phyloP scores from a whole-genome alignment of 2,113 vertebrate species.

The Cynocephalus volans region DNA sequence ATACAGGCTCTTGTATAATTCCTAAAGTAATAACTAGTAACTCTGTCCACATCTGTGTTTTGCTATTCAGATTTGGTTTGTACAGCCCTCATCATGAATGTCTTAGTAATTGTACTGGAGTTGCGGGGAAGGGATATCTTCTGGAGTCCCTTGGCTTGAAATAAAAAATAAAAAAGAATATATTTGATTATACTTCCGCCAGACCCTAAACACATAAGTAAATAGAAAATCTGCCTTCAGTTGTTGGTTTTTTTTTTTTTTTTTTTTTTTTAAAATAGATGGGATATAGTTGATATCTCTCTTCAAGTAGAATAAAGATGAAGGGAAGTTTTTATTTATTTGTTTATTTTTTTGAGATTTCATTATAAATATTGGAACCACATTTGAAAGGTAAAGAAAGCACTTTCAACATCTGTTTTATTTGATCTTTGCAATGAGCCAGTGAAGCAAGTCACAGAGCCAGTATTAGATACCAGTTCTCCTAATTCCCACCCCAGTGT shows the following conservation, averaged over 20 bases:
- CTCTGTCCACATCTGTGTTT: slow-evolving; percentile 19
- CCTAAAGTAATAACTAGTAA: slow-evolving; percentile 6
- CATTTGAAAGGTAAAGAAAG: slow-evolving; percentile 62
- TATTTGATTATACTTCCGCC: slow-evolving; percentile 34
- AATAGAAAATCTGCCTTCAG: slow-evolving; percentile 52
- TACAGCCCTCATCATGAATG: not conserved
- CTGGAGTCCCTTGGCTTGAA: not conserved
- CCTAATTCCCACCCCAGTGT: not conserved
- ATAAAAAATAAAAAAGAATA: not conserved
- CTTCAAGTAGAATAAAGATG: slow-evolving; percentile 45
- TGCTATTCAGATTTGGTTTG: slow-evolving; percentile 22
- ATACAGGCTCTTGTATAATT: slow-evolving; percentile 5
- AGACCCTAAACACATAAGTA: not conserved
- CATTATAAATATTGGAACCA: slow-evolving; percentile 44
- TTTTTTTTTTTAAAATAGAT: slow-evolving; percentile 54
- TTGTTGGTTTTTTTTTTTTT: not conserved
- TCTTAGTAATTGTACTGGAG: not conserved
- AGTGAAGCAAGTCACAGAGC: not conserved
- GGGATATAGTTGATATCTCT: slow-evolving; percentile 26
- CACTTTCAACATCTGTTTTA: slow-evolving; percentile 52
- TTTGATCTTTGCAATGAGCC: slow-evolving; percentile 55
- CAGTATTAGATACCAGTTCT: not conserved
- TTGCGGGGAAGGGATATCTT: slow-evolving; percentile 30
- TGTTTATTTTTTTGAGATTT: slow-evolving; percentile 44
- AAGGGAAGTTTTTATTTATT: not conserved